Base-by-base conservation (phyloP, 1,140 invertebrate genomes). In the Ceratina australensis region DNA sequence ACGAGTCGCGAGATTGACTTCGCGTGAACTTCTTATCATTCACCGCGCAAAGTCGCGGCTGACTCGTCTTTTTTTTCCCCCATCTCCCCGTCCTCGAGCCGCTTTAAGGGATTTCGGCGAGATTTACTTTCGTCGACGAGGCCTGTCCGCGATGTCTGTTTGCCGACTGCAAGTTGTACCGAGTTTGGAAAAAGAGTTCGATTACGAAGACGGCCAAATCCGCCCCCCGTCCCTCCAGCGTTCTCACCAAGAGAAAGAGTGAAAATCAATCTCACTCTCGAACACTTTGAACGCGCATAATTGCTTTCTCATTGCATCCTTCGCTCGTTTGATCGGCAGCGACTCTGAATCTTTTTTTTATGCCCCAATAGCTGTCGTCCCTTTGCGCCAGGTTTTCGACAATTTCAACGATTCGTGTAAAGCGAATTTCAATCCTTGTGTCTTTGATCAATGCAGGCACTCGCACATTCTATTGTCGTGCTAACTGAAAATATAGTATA, bases 1-100 rank as follows among this genome's bases (percentile, higher is more conserved):
- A 16, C 49, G 47, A 18, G 28, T n/a, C 72, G 66, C 26, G 67
- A 69, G 80, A 83, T 83, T 83, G 80, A 82, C 81, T 82, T 82
- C 59, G 64, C 64, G 69, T n/a, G 68, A 83, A 83, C 68, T 66
- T 82, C 74, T 63, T 59, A 73, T 73, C 57, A 78, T 67, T 83
- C 74, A 22, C 15, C 52, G 64, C n/a, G 56, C 66, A 71, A 77
- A 77, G 47, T 42, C 66, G 74, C 47, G 56, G 69, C 47, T 56
- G 66, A 22, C 56, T 49, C 28, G 12, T 13, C 22, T 60, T 60
- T 42, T 59, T 49, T 12, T 18, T 12, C 52, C 1, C 0, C n/a
- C n/a, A n/a, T n/a, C 3, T 15, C n/a, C 28, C 28, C 5, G 28
- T 52, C 50, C 50, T 52, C 50, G 28, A 33, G 28, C 18, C 50